These are phyloP conservation scores for Amia ocellicauda DNA, from an alignment of 2,113 vertebrate species.

Conservation along the genomic window DNA sequence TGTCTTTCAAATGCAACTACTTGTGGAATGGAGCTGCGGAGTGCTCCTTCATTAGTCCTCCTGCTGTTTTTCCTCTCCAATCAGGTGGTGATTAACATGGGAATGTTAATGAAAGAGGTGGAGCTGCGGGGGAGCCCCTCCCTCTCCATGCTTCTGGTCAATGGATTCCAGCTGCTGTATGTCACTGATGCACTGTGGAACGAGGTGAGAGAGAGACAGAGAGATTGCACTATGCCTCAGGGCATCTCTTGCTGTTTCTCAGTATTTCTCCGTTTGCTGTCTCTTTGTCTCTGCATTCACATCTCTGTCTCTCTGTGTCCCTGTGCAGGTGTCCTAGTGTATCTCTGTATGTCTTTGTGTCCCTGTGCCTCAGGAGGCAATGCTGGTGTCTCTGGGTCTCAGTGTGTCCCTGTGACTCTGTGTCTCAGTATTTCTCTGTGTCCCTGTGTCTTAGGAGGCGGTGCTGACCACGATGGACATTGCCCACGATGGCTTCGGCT, in stretches of 20 bases:
- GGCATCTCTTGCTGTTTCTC: too few species aligned
- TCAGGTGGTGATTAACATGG: constrained; percentile 79
- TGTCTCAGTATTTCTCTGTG: too few species aligned
- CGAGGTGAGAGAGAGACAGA: constrained; percentile 59
- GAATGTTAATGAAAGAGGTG: constrained; percentile 78
- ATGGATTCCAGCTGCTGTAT: constrained; percentile 80
- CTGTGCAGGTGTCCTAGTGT: too few species aligned
- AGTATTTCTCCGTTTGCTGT: too few species aligned
- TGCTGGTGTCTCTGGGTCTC: too few species aligned
- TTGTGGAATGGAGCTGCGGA: not conserved
- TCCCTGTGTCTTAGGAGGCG: constrained; percentile 63
- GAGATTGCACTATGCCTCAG: too few species aligned
- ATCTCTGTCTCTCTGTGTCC: too few species aligned
- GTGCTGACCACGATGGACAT: constrained; percentile 88
- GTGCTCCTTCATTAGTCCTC: not conserved
- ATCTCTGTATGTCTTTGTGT: too few species aligned
- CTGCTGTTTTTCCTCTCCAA: not conserved
- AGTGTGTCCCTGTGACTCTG: too few species aligned
- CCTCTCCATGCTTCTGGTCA: constrained; percentile 80
- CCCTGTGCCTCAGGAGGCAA: too few species aligned
- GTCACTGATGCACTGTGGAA: constrained; percentile 81
- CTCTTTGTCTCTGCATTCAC: too few species aligned
- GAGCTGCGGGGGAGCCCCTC: constrained; percentile 76
- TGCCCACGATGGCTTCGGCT: constrained; percentile 83
- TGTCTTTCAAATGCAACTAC: not conserved